phyloP scores from a whole-genome alignment of 2,888 invertebrate species.

The Lordiphosa andalusiaca region DNA sequence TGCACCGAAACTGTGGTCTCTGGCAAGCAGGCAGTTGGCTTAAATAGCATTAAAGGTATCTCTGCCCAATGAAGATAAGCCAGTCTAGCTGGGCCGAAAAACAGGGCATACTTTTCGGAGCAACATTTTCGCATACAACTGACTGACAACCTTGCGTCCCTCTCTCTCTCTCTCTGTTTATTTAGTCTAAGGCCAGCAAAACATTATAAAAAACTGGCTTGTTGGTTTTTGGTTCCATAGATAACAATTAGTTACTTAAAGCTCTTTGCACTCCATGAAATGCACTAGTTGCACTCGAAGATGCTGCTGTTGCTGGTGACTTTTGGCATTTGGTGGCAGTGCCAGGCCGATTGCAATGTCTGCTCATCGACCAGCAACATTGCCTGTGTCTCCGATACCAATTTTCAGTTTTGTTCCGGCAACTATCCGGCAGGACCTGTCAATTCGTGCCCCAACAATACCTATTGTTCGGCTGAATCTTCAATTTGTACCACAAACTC shows the following conservation, averaged over 20 bases:
- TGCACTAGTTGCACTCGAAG: slow-evolving; percentile 27
- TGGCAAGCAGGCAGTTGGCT: slow-evolving; percentile 17
- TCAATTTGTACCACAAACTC: slow-evolving; percentile 29
- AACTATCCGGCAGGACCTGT: slow-evolving; percentile 28
- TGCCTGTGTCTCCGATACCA: slow-evolving; percentile 57
- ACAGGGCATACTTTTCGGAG: slow-evolving; percentile 37
- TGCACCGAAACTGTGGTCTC: too few species aligned
- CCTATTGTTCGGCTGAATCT: slow-evolving; percentile 32
- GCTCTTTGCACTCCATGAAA: not conserved
- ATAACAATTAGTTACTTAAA: slow-evolving; percentile 11
- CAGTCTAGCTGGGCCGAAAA: not conserved
- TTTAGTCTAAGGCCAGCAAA: too few species aligned
- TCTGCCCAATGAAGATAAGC: slow-evolving; percentile 52
- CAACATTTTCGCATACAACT: not conserved
- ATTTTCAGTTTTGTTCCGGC: slow-evolving; percentile 48
- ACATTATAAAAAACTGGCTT: too few species aligned
- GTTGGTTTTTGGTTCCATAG: not conserved
- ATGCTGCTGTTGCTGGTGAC: slow-evolving; percentile 31
- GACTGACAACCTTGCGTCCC: not conserved
- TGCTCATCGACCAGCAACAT: slow-evolving; percentile 36
- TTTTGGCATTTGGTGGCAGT: not conserved
- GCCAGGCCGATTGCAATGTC: slow-evolving; percentile 43
- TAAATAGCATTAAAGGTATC: slow-evolving; percentile 41
- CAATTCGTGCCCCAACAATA: slow-evolving; percentile 40
- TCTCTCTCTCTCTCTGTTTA: too few species aligned